phyloP scores from a whole-genome alignment of 2,113 vertebrate genomes.

The Morone chrysops region DNA sequence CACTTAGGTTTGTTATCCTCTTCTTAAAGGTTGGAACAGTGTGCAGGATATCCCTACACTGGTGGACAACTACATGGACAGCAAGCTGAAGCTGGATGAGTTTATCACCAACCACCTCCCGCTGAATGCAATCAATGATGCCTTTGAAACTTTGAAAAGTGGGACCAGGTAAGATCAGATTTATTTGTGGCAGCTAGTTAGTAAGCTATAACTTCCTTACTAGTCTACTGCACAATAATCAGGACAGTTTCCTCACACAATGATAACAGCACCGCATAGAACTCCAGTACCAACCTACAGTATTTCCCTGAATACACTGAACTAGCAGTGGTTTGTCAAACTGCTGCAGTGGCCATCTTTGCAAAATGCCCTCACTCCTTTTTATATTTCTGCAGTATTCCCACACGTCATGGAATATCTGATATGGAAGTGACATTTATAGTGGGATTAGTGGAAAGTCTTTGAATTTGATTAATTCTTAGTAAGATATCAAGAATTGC shows the following conservation, averaged over 20 bases:
- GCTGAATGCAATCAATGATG: constrained; percentile 86
- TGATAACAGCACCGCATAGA: background rate
- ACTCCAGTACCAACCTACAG: no score
- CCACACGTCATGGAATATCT: background rate
- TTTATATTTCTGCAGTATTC: background rate
- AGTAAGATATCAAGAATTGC: background rate
- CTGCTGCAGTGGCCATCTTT: background rate
- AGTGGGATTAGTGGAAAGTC: background rate
- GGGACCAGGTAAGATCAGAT: constrained; percentile 79
- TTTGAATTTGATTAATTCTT: no score
- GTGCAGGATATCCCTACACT: constrained; percentile 83
- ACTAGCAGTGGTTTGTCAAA: background rate
- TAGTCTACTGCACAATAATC: background rate
- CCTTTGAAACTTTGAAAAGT: constrained; percentile 84
- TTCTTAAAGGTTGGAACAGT: constrained; percentile 75
- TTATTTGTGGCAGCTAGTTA: background rate
- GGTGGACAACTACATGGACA: constrained; percentile 87
- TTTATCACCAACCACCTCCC: constrained; percentile 88
- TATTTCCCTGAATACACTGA: background rate
- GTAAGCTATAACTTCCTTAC: background rate
- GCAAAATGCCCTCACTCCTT: background rate
- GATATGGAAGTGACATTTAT: background rate
- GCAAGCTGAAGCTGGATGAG: constrained; percentile 88
- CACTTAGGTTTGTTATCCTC: background rate
- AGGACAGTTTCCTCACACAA: background rate